A percentile compares a stretch with the other conserved stretches of the same genome.
Conservation (phyloP, 64 coral and sea anemone genomes). For the Stichodactyla mertensii region DNA sequence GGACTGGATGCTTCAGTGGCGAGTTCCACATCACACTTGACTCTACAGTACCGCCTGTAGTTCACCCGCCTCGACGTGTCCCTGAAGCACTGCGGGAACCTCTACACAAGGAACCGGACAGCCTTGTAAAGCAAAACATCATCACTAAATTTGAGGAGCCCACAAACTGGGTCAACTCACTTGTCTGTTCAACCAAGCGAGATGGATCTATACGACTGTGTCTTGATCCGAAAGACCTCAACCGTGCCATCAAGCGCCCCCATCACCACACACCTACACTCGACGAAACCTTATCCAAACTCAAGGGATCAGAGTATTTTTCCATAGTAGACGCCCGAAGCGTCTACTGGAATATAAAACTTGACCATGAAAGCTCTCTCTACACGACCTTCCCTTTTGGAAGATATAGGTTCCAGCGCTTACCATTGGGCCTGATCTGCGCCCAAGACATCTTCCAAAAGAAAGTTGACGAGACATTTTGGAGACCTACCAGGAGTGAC, state of each 20-base stretch:
- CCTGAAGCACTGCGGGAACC: slow-evolving; percentile 22
- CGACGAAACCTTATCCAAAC: slow-evolving; percentile 26
- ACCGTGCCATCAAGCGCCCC: slow-evolving; percentile 36
- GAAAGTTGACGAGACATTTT: slow-evolving; percentile 40
- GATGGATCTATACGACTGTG: slow-evolving; percentile 12
- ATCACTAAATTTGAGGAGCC: slow-evolving; percentile 32
- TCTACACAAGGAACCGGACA: slow-evolving; percentile 29
- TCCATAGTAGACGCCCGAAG: slow-evolving; percentile 35
- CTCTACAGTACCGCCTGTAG: slow-evolving; percentile 16
- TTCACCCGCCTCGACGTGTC: slow-evolving; percentile 29
- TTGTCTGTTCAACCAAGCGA: slow-evolving; percentile 22
- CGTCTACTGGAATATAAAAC: slow-evolving; percentile 41
- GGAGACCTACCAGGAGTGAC: slow-evolving; percentile 37
- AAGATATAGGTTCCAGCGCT: slow-evolving; percentile 20
- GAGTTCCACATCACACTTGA: slow-evolving; percentile 42
- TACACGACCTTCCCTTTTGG: slow-evolving; percentile 28
- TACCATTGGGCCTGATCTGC: slow-evolving; percentile 39
- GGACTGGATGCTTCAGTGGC: slow-evolving; percentile 33
- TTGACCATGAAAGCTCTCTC: slow-evolving; percentile 30
- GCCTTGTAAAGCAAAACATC: slow-evolving; percentile 25
- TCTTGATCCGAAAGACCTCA: slow-evolving; percentile 41
- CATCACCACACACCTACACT: slow-evolving; percentile 40
- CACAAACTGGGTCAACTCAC: slow-evolving; percentile 38
- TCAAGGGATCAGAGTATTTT: slow-evolving; percentile 29
- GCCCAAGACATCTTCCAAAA: slow-evolving; percentile 43